A percentile compares a stretch with the other conserved stretches of the same genome.
phyloP scores from a whole-genome alignment of 2,113 vertebrate species.

The Polypterus senegalus region DNA sequence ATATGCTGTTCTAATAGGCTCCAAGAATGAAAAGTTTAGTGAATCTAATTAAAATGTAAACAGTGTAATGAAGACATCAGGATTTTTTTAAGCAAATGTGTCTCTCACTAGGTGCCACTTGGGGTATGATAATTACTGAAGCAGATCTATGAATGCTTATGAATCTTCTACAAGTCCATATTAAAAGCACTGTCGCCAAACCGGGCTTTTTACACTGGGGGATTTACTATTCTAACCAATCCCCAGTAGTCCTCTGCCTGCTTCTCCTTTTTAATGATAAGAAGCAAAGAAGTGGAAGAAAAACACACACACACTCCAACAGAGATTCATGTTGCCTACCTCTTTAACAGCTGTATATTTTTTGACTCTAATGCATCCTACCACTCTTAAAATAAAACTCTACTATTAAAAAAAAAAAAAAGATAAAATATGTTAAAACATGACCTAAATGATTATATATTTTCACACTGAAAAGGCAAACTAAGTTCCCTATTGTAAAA shows the following conservation, averaged over 20 bases:
- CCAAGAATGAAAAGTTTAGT: slow-evolving; percentile 73
- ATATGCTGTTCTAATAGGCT: slow-evolving; percentile 45
- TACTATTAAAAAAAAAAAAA: too few relatives aligned
- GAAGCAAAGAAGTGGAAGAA: slow-evolving; percentile 35
- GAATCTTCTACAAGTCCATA: slow-evolving; percentile 88
- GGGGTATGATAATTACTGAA: slow-evolving; percentile 95
- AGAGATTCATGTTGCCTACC: too few relatives aligned
- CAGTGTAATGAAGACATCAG: slow-evolving; percentile 95
- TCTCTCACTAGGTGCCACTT: slow-evolving; percentile 68
- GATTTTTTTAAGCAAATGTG: slow-evolving; percentile 86
- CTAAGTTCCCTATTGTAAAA: too few relatives aligned
- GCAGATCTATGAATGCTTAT: slow-evolving; percentile 85
- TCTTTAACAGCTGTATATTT: too few relatives aligned
- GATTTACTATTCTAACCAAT: slow-evolving; percentile 73
- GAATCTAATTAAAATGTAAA: slow-evolving; percentile 98
- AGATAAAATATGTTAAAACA: too few relatives aligned
- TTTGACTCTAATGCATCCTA: too few relatives aligned
- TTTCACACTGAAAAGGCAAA: too few relatives aligned
- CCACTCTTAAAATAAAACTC: too few relatives aligned
- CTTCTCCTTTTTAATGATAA: slow-evolving; percentile 41
- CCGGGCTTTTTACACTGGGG: slow-evolving; percentile 78
- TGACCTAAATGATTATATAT: too few relatives aligned
- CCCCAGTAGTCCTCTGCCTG: slow-evolving; percentile 54
- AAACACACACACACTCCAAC: slow-evolving; percentile 5
- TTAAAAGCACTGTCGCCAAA: slow-evolving; percentile 94